phyloP scores from a whole-genome alignment of 92 coral and sea anemone species.

The Epizoanthus fatuus region DNA sequence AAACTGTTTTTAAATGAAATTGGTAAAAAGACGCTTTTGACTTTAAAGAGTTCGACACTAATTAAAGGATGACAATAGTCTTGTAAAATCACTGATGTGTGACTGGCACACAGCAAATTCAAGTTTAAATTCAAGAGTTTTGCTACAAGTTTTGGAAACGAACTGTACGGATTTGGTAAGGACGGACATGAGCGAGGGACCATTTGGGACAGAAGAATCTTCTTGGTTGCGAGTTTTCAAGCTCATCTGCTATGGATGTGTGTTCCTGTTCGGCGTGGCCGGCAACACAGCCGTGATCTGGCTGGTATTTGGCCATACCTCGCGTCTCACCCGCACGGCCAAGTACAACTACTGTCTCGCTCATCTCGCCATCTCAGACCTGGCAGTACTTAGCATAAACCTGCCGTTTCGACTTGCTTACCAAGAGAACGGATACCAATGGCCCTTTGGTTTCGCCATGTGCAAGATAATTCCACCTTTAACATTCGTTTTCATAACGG shows the following conservation, averaged over 20 bases:
- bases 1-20: too few relatives aligned
- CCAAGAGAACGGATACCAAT: constrained; percentile 63
- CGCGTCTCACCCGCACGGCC: constrained; percentile 37
- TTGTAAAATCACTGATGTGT: too few relatives aligned
- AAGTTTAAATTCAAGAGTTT: too few relatives aligned
- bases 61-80: too few relatives aligned
- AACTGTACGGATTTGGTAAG: too few relatives aligned
- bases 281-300: constrained; percentile 64
- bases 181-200: not conserved
- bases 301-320: constrained; percentile 35
- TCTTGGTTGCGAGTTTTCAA: constrained; percentile 55
- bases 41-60: too few relatives aligned
- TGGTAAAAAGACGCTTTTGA: too few relatives aligned
- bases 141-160: too few relatives aligned
- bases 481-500: constrained; percentile 61
- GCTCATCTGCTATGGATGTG: constrained; percentile 57
- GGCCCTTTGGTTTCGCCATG: constrained; percentile 67
- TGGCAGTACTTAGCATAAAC: constrained; percentile 60
- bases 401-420: constrained; percentile 66
- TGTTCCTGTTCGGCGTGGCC: constrained; percentile 43
- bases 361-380: constrained; percentile 58
- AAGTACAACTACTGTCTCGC: constrained; percentile 58
- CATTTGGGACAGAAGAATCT: constrained; percentile 17
- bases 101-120: too few relatives aligned
- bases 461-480: constrained; percentile 66